Evolutionary conservation across 1,140 invertebrate species (phyloP).

Genomic region (Megalopta genalis): DNA sequence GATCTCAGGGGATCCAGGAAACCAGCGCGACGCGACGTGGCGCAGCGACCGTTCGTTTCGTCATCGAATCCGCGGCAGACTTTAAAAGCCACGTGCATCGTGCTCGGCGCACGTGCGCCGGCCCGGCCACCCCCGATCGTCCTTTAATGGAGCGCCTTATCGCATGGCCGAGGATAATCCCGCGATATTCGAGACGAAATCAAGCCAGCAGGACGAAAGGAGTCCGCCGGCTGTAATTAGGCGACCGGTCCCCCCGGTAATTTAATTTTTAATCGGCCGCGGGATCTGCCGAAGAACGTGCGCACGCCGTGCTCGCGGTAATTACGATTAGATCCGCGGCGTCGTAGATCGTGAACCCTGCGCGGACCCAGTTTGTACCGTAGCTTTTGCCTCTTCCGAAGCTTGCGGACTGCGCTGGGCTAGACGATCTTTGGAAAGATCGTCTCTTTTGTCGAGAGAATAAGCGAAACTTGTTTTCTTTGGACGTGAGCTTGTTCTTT

Average conservation of each 20-base stretch:
- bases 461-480: too few species aligned
- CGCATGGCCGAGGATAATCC: constrained; percentile 19
- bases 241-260: background rate
- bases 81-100: constrained; percentile 51
- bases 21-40: too few species aligned
- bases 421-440: too few species aligned
- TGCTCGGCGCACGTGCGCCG: constrained; percentile 35
- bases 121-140: constrained; percentile 17
- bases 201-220: constrained; percentile 24
- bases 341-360: too few species aligned
- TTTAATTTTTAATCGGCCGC: constrained; percentile 13
- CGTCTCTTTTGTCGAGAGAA: too few species aligned
- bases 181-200: constrained; percentile 18
- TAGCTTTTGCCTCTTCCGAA: too few species aligned
- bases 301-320: background rate
- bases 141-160: constrained; percentile 51
- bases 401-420: too few species aligned
- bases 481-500: too few species aligned
- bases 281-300: background rate
- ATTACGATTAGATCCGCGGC: background rate
- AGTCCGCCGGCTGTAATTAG: background rate
- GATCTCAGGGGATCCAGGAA: background rate
- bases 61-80: background rate
- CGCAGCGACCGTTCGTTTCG: constrained; percentile 15
- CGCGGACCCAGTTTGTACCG: too few species aligned